These are phyloP conservation scores for Schlechtendalia chinensis DNA, from an alignment of 1,140 invertebrate species.

Conservation along the genomic window DNA sequence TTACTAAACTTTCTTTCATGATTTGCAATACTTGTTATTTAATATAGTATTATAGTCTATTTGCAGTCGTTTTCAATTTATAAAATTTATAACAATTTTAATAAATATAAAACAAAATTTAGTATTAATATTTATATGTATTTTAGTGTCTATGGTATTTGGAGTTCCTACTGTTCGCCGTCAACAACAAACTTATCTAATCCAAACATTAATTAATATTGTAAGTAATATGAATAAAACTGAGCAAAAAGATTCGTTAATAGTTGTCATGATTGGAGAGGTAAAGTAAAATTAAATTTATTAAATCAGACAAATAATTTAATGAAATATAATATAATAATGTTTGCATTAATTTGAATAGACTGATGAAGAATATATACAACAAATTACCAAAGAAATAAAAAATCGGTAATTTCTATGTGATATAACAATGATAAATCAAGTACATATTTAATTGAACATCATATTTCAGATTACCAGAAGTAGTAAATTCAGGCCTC, in stretches of 20 bases:
- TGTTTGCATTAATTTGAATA: constrained; percentile 55
- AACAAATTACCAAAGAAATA: constrained; percentile 71
- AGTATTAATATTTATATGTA: background rate
- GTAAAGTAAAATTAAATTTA: constrained; percentile 56
- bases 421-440: background rate
- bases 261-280: constrained; percentile 90
- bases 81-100: background rate
- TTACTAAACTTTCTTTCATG: no score
- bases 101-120: background rate
- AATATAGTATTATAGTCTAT: no score
- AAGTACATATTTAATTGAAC: background rate
- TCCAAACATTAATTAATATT: constrained; percentile 84
- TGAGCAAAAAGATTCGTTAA: constrained; percentile 77
- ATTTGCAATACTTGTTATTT: no score
- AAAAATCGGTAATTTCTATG: constrained; percentile 67
- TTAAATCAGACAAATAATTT: background rate
- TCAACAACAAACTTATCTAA: constrained; percentile 84
- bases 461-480: constrained; percentile 65
- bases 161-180: constrained; percentile 87
- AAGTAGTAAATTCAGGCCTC: constrained; percentile 74
- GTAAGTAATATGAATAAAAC: constrained; percentile 74
- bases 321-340: no score
- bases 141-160: constrained; percentile 73
- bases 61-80: no score
- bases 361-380: constrained; percentile 70